Percentiles rank a stretch among this genome's conserved stretches.
These are phyloP conservation scores for Leptobrachium ailaonicum DNA, from an alignment of 2,113 vertebrate species.

Conservation along the genomic window DNA sequence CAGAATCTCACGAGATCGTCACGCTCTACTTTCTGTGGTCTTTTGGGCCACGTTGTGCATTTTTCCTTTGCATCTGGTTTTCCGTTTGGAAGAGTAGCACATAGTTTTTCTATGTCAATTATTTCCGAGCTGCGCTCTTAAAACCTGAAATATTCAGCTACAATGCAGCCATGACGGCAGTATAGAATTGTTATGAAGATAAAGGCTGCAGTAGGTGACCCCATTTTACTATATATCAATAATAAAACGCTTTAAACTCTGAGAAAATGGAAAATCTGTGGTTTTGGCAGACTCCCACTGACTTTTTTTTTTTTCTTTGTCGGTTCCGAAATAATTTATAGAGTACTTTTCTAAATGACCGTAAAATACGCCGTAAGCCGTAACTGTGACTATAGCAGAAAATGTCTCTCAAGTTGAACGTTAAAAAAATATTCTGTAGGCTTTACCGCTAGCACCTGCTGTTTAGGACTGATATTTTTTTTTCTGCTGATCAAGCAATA, in stretches of 20 bases:
- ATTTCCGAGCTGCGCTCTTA: no score
- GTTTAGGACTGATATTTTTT: constrained; percentile 23
- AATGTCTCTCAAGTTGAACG: constrained; percentile 36
- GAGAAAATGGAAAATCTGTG: constrained; percentile 43
- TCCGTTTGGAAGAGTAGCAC: no score
- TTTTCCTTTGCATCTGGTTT: no score
- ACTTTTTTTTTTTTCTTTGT: neutral
- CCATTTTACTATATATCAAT: constrained; percentile 42
- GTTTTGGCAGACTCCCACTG: constrained; percentile 41
- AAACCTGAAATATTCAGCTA: neutral
- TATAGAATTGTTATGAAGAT: constrained; percentile 23
- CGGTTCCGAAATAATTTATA: constrained; percentile 42
- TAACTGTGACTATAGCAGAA: constrained; percentile 33
- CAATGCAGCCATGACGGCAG: constrained; percentile 12
- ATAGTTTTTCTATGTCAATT: no score
- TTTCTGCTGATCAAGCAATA: constrained; percentile 30
- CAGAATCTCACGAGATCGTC: no score
- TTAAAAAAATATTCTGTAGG: constrained; percentile 22
- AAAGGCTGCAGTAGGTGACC: constrained; percentile 39
- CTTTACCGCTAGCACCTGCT: constrained; percentile 27
- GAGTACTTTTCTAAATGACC: constrained; percentile 44
- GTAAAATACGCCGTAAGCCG: constrained; percentile 34
- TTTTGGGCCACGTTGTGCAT: no score
- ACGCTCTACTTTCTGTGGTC: no score
- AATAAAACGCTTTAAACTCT: constrained; percentile 35